Evolutionary conservation across 2,888 invertebrate genomes (phyloP).

Genomic region (Eustalomyia histrio): DNA sequence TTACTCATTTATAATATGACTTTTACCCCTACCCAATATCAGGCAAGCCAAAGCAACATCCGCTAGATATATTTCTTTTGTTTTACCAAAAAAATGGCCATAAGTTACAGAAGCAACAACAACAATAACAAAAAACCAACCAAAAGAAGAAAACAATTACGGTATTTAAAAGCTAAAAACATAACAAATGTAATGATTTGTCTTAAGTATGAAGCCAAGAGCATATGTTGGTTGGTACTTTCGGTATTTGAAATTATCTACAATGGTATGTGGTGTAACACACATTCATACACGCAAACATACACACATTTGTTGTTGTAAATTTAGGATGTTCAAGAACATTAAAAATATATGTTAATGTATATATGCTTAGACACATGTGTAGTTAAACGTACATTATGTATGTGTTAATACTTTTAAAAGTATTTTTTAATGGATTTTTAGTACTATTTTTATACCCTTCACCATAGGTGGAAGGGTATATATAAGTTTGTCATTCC

Average conservation of each 20-base stretch:
- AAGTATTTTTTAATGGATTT: conserved; percentile 66
- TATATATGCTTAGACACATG: conserved; percentile 42
- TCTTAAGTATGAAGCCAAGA: conserved; percentile 59
- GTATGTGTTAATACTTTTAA: conserved; percentile 56
- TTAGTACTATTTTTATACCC: conserved; percentile 58
- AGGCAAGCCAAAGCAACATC: conserved; percentile 9
- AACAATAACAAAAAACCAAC: not conserved
- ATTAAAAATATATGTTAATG: conserved; percentile 53
- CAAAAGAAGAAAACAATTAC: conserved; percentile 60
- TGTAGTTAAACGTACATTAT: conserved; percentile 9
- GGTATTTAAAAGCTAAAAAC: conserved; percentile 63
- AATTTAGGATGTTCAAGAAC: not conserved
- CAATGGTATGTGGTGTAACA: not conserved
- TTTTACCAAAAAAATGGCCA: conserved; percentile 34
- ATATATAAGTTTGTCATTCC: too few species aligned
- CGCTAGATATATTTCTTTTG: conserved; percentile 14
- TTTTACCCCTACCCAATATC: conserved; percentile 3
- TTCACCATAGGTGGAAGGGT: too few species aligned
- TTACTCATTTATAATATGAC: too few species aligned
- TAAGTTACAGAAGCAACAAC: conserved; percentile 43
- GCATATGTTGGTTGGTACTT: conserved; percentile 20
- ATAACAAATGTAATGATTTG: conserved; percentile 65
- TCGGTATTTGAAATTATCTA: not conserved
- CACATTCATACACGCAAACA: too few species aligned
- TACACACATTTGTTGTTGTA: not conserved